Evolutionary conservation across 2,888 invertebrate genomes (phyloP), one percentile per base, ranked within the genome.

Genomic region (Sesia apiformis): DNA sequence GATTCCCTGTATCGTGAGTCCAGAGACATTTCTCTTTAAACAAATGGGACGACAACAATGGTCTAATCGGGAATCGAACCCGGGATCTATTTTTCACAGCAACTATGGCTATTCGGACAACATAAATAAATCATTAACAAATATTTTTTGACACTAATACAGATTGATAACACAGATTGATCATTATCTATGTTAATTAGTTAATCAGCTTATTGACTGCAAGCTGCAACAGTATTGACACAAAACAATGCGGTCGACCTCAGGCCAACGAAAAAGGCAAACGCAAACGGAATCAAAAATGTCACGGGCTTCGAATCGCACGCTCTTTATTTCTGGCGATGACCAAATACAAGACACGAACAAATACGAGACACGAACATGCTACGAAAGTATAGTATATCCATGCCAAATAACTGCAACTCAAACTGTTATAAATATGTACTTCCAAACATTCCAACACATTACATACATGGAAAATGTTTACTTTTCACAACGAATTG

Each of bases 401-500:
- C 54, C 55, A 52, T 52, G 38, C 40, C 40, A 57, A 57, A 55
- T 60, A 58, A 59, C 54, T 43, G 43, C n/a, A 46, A 5, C 5
- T 5, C 8, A 8, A 46, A 46, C 46, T 8, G 46, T 46, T n/a
- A 56, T 57, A 59, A 61, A 56, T 56, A 55, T 55, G 53, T 55
- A 57, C 56, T 56, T 57, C 57, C 58, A 55, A 57, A 57, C 57
- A 55, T 52, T 53, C 56, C 49, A 57, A 59, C 56, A 55, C 55
- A 58, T 53, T 23, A 23, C 23, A 23, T 23, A 46, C 23, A 23
- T 8, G 23, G 46, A 39, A 55, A n/a, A 58, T 70, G 62, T 73
- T 68, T 70, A 67, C 70, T 62, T 62, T 72, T 73, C 62, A 62
- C 72, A 60, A 64, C 56, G 55, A 54, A 60, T 56, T 50, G 70